Base-by-base conservation (phyloP, 2,888 invertebrate genomes). In the Tinea pellionella region DNA sequence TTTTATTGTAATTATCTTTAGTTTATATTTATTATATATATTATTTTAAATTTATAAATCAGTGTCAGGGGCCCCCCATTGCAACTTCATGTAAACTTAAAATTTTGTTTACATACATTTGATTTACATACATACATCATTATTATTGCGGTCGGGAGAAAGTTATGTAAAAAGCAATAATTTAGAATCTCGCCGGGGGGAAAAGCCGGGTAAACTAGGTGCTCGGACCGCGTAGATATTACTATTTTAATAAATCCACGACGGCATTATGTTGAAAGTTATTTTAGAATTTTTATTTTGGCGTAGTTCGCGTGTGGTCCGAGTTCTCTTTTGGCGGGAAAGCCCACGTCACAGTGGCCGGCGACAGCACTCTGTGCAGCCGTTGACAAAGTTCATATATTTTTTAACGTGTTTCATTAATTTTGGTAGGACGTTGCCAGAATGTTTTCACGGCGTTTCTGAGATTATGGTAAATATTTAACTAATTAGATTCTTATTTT, bases 231-330 rank as follows among this genome's bases (percentile, higher is more conserved):
- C 69, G 69, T 71, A n/a, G n/a, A n/a, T n/a, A 72, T 66, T 73
- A 76, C 80, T 84, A 82, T 85, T 85, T 84, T 80, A 77, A 84
- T 82, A 47, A 47, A 16, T 77, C 74, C 74, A 73, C 75, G 71
- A 76, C 77, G 73, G 74, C 68, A 70, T 68, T 65, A 70, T 68
- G 65, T 76, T 72, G 71, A 65, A 70, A 73, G 82, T 81, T 87
- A 87, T 87, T 87, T 87, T 78, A 59, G 78, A 80, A 68, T 76
- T 84, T 84, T 87, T 87, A 87, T 87, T 87, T 86, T 81, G 75
- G 84, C 82, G 78, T 77, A 77, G 86, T 85, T 85, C 83, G 86
- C 83, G 87, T 86, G 87, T 87, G 87, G 87, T 85, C 80, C 69
- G 68, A 68, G 70, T 70, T 42, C 71, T 32, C 41, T 80, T 84